A percentile compares a stretch with the other conserved stretches of the same genome.
Evolutionary conservation across 2,888 invertebrate species (phyloP).

Genomic region (Drosophila demipolita): DNA sequence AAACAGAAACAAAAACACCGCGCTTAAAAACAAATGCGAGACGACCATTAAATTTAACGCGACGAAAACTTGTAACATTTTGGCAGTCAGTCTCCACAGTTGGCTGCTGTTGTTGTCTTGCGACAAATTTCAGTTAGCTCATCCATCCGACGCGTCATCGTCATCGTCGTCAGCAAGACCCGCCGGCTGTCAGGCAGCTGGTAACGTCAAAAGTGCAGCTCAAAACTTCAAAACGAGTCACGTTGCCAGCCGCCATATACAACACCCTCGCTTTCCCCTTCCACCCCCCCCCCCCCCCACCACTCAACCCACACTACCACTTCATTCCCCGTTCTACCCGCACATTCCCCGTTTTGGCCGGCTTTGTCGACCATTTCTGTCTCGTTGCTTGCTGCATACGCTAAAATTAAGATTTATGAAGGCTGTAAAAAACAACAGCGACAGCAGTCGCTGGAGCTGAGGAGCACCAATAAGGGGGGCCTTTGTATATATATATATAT

Average conservation of each 20-base stretch:
- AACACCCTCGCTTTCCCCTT: background rate
- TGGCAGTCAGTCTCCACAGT: slow-evolving; percentile 39
- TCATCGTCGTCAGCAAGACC: slow-evolving; percentile 33
- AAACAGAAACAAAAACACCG: slow-evolving; percentile 14
- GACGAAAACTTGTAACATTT: slow-evolving; percentile 72
- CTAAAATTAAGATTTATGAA: slow-evolving; percentile 81
- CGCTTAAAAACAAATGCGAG: slow-evolving; percentile 74
- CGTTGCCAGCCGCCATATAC: slow-evolving; percentile 50
- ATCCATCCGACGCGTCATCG: slow-evolving; percentile 59
- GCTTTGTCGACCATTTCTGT: slow-evolving; percentile 57
- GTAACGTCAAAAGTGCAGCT: slow-evolving; percentile 78
- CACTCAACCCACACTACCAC: no score
- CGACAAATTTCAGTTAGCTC: slow-evolving; percentile 81
- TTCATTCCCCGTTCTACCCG: background rate
- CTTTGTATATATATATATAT: background rate
- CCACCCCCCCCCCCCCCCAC: background rate
- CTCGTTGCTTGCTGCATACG: slow-evolving; percentile 72
- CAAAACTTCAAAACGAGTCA: slow-evolving; percentile 80
- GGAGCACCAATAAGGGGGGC: background rate
- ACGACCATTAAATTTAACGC: slow-evolving; percentile 75
- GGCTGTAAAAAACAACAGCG: slow-evolving; percentile 80
- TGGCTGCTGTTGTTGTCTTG: slow-evolving; percentile 33
- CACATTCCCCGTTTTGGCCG: slow-evolving; percentile 33
- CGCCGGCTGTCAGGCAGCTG: slow-evolving; percentile 64
- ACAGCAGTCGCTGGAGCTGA: slow-evolving; percentile 24